A percentile compares a stretch with the other conserved stretches of the same genome.
Conservation (phyloP, 2,888 invertebrate genomes). For the Monochamus alternatus region DNA sequence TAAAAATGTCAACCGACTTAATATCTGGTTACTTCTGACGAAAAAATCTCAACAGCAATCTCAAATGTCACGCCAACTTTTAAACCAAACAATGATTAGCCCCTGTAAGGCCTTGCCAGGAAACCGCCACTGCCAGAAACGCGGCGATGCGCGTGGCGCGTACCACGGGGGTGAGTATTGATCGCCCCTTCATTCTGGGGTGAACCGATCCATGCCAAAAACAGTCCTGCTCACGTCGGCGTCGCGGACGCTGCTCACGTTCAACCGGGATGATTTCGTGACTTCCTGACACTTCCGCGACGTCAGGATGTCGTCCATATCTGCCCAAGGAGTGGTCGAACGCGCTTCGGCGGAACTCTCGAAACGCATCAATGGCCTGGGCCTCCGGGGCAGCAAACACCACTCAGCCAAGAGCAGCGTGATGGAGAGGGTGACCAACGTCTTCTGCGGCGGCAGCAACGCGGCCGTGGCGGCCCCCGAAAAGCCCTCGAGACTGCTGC, state of each 20-base stretch:
- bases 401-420: conserved; percentile 76
- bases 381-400: conserved; percentile 68
- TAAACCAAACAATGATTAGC: neutral
- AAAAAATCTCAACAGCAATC: no score
- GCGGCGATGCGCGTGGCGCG: conserved; percentile 20
- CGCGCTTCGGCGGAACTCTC: conserved; percentile 92
- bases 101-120: neutral
- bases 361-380: conserved; percentile 89
- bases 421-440: conserved; percentile 91
- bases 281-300: conserved; percentile 38
- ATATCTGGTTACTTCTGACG: no score
- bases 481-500: conserved; percentile 71
- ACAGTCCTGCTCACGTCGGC: conserved; percentile 43
- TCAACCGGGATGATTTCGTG: conserved; percentile 47
- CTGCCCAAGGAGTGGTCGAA: conserved; percentile 92
- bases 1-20: no score
- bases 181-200: conserved; percentile 44
- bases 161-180: conserved; percentile 50
- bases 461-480: conserved; percentile 69
- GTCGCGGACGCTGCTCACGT: conserved; percentile 39
- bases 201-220: conserved; percentile 43
- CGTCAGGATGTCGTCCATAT: conserved; percentile 83
- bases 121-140: neutral
- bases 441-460: conserved; percentile 82
- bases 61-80: no score